Conservation (phyloP, 2,113 vertebrate species). For the Otis tarda region DNA sequence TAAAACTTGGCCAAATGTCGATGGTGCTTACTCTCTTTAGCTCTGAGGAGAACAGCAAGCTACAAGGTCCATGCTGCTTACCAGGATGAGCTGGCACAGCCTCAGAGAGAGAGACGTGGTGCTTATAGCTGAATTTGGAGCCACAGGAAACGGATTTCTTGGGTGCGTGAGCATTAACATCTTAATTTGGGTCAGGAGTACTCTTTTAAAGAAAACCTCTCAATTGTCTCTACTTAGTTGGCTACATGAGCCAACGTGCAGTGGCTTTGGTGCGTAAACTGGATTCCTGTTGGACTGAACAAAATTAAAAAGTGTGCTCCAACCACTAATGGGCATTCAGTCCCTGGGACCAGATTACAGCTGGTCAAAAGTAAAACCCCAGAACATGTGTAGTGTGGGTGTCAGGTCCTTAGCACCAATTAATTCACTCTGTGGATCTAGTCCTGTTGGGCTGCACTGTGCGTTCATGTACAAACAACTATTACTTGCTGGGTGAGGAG, state of each 20-base stretch:
- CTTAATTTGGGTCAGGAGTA: not conserved
- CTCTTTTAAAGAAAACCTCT: slow-evolving; percentile 9
- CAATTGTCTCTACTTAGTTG: not conserved
- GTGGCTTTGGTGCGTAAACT: not conserved
- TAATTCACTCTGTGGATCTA: not conserved
- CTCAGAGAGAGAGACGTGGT: not conserved
- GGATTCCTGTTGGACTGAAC: not conserved
- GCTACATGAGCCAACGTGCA: not conserved
- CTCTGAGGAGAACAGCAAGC: not conserved
- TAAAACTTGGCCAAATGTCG: not conserved
- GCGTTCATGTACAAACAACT: not conserved
- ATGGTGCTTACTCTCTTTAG: not conserved
- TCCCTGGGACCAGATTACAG: not conserved
- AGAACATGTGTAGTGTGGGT: not conserved
- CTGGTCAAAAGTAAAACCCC: not conserved
- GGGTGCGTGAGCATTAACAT: not conserved
- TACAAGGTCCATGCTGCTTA: not conserved
- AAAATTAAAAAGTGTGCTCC: not conserved
- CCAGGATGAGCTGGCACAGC: not conserved
- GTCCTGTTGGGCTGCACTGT: not conserved
- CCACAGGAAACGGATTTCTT: not conserved
- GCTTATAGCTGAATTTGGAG: not conserved
- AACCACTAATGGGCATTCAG: not conserved
- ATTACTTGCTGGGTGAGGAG: not conserved
- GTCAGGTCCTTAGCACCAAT: not conserved